Conservation (phyloP, 2,888 invertebrate genomes). For the Invenusta paracnida region DNA sequence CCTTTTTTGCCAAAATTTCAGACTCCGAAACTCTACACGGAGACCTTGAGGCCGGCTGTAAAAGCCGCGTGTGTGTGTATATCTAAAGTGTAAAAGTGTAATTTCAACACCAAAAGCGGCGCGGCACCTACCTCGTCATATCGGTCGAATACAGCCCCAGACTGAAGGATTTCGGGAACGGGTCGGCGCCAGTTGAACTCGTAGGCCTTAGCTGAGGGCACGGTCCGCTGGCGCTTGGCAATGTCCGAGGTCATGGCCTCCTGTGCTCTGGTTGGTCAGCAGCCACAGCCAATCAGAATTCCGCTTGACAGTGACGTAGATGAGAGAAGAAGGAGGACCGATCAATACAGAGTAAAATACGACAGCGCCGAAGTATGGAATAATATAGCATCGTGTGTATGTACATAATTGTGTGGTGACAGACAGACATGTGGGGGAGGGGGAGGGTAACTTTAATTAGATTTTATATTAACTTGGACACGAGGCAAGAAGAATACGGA, state of each 20-base stretch:
- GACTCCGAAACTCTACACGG: too few species aligned
- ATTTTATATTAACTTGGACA: too few species aligned
- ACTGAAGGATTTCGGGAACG: constrained; percentile 77
- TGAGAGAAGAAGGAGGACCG: background rate
- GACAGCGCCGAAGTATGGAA: too few species aligned
- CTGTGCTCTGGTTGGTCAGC: too few species aligned
- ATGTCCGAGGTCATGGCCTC: constrained; percentile 45
- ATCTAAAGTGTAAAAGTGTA: constrained; percentile 46
- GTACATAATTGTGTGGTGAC: background rate
- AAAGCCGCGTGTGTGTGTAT: too few species aligned
- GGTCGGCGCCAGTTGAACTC: constrained; percentile 97
- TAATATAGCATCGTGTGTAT: too few species aligned
- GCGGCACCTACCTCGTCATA: constrained; percentile 82
- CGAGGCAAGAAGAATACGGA: too few species aligned
- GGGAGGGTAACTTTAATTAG: background rate
- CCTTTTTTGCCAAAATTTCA: too few species aligned
- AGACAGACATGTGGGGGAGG: background rate
- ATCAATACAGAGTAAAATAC: too few species aligned
- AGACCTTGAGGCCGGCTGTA: too few species aligned
- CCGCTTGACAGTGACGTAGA: too few species aligned
- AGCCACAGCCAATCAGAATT: too few species aligned
- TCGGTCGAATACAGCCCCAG: constrained; percentile 85
- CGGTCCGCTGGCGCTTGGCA: constrained; percentile 60
- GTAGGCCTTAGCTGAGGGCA: constrained; percentile 83
- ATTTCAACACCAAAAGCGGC: background rate